Evolutionary conservation across 2,888 invertebrate genomes (phyloP), one percentile per base, ranked within the genome.

Genomic region (Synergus gifuensis): DNA sequence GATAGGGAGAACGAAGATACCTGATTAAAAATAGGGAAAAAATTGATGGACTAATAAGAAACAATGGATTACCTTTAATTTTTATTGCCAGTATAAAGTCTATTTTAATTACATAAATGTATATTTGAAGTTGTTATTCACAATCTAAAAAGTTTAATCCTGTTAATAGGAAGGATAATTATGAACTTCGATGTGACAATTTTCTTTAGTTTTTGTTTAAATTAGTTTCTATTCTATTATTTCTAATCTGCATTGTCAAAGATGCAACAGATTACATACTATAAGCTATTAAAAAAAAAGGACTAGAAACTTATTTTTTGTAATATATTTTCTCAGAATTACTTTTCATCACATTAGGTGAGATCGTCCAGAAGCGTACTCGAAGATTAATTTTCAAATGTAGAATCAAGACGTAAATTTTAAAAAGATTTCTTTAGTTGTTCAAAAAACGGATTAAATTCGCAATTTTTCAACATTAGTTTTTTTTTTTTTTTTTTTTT

Each of bases 1-100:
- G 78, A 83, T 54, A 79, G 83, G 80, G 83, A 83, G 76, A 18
- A 73, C 16, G 67, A 80, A 60, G 76, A 81, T 66, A 76, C 46
- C 76, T 80, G 77, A 79, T 73, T 73, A 73, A 28, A 62, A 28
- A 28, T 62, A 28, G 14, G 4, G 12, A 60, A 62, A 46, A 12
- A 14, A 62, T 62, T 12, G 22, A 18, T 62, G 11, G 14, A 28
- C 8, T 62, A 28, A 28, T 14, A 62, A 28, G 22, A 67, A 16
- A 67, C 36, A 4, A 36, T 4, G 44, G 40, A 11, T 22, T 44
- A 22, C 22, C 12, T 2, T 12, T 22, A 22, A 67, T 67, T 14
- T 46, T 28, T 28, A 28, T 62, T 18, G 58, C 9, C 11, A 18
- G 9, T 58, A 18, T 58, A 58, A 18, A 18, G 18, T 12, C 16